These are phyloP conservation scores for Micromussa lordhowensis DNA, from an alignment of 92 coral and sea anemone species.

Conservation along the genomic window DNA sequence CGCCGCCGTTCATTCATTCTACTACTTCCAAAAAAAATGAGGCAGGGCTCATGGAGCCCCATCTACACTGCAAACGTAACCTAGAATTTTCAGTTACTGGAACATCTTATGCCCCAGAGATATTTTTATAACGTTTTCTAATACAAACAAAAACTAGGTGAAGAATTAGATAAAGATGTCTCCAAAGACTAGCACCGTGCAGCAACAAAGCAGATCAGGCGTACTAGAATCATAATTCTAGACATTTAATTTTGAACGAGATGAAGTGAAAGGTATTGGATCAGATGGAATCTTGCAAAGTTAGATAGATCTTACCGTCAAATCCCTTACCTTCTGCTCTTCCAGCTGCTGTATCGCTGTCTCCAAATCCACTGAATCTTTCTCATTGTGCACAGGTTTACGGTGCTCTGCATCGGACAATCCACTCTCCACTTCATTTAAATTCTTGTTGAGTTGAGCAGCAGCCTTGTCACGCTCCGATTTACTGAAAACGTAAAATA, in stretches of 20 bases:
- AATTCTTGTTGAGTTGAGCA: constrained; percentile 60
- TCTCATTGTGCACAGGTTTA: constrained; percentile 60
- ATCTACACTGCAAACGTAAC: too few relatives aligned
- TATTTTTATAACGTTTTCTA: too few relatives aligned
- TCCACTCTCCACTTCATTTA: constrained; percentile 72
- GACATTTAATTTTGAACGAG: neutral
- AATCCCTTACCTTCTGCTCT: constrained; percentile 75
- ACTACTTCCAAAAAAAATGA: too few relatives aligned
- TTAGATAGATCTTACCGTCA: neutral
- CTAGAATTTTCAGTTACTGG: too few relatives aligned
- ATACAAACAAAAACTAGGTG: too few relatives aligned
- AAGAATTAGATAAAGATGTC: neutral
- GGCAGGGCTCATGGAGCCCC: too few relatives aligned
- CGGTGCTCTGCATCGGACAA: constrained; percentile 67
- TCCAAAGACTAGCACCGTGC: neutral
- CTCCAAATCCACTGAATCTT: constrained; percentile 43
- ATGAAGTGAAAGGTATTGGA: too few relatives aligned
- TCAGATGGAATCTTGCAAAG: neutral
- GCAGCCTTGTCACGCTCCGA: constrained; percentile 69
- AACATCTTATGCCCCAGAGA: too few relatives aligned
- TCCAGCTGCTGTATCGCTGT: constrained; percentile 75
- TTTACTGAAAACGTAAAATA: constrained; percentile 19
- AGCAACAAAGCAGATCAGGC: neutral
- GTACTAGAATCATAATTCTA: too few relatives aligned
- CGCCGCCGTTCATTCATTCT: too few relatives aligned